Base-by-base conservation (phyloP, 2,888 invertebrate species). In the Apomyelois bistriatella region DNA sequence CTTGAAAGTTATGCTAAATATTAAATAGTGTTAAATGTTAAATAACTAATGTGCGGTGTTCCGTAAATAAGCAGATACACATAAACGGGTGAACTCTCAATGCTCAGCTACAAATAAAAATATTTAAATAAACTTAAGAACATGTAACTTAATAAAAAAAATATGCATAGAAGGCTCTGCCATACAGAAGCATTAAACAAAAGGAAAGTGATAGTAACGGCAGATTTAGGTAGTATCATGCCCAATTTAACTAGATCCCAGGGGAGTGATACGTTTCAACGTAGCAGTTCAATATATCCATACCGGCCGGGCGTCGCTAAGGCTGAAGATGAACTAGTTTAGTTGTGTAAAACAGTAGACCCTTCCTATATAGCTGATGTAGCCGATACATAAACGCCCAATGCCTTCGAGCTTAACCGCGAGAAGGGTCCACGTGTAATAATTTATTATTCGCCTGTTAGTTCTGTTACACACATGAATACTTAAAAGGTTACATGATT, bases 401-500 rank as follows among this genome's bases (percentile, higher is more conserved):
- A 77, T 79, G 73, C 76, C 72, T 74, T 68, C 54, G 74, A 76
- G 78, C 78, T 79, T 76, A 78, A 80, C 83, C 83, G 68, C 75
- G 74, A 74, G 73, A 80, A 83, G 81, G 82, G 83, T 80, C 73
- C 75, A 73, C 74, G 73, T 72, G 76, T 76, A 82, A 85, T 85
- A 82, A 85, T 85, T 85, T 84, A 85, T 85, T 79, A 80, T 76
- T 64, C 64, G 65, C 71, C 72, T 66, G 68, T 61, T 74, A 72
- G 7, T 32, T 32, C 32, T 32, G 9, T 10, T 32, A 32, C 32
- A 32, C 66, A 62, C 43, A 30, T 3, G 30, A n/a, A 43, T 30
- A 28, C 22, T 2, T 22, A 22, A 22, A 3, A 3, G 22, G 22
- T 22, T 43, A 43, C 8, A 30, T 7, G 6, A 43, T 13, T 30